Base-by-base conservation (phyloP, 2,797 vertebrate genomes). In the Rhabdophis nuchalis region DNA sequence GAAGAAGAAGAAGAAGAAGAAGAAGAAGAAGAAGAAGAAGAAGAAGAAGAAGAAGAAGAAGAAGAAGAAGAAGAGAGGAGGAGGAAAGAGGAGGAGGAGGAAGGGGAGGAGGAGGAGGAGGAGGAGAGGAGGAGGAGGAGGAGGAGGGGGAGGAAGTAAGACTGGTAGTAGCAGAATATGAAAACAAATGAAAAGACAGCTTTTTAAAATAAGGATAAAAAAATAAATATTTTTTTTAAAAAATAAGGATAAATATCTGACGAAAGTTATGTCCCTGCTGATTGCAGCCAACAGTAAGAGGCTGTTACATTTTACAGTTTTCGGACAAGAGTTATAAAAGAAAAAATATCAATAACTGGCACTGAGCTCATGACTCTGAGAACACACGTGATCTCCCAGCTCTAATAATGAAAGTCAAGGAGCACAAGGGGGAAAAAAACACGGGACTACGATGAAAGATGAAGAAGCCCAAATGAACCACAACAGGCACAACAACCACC, bases 181-280 rank as follows among this genome's bases (percentile, higher is more conserved):
- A 27, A 64, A 50, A 53, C 25, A 1, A 11, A 16, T 5, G 86
- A 86, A 18, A 54, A 46, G 13, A 3, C 10, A 46, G 13, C 9
- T 92, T 46, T 68, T 92, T 94, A 52, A 52, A 52, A 94, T 94
- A 93, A 85, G 58, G 16, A 23, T 32, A 92, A 88, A 92, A n/a
- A n/a, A n/a, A n/a, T n/a, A n/a, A n/a, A n/a, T n/a, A n/a, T n/a
- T 23, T 7, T 92, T 46, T 68, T 92, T 94, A 16, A 52, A 52
- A 52, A 52, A 94, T 94, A 93, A 85, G 58, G 16, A 23, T 32
- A 92, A 88, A 92, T 92, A 89, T 91, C 92, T 92, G 93, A 88
- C 89, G 95, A 91, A 25, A 90, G 91, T 0, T 0, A 60, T 61
- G 64, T 94, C 77, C 90, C 82, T 41, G 41, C 93, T 91, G n/a